These are phyloP conservation scores for Helicolenus hilgendorfi DNA, from an alignment of 2,797 vertebrate genomes.

Conservation along the genomic window DNA sequence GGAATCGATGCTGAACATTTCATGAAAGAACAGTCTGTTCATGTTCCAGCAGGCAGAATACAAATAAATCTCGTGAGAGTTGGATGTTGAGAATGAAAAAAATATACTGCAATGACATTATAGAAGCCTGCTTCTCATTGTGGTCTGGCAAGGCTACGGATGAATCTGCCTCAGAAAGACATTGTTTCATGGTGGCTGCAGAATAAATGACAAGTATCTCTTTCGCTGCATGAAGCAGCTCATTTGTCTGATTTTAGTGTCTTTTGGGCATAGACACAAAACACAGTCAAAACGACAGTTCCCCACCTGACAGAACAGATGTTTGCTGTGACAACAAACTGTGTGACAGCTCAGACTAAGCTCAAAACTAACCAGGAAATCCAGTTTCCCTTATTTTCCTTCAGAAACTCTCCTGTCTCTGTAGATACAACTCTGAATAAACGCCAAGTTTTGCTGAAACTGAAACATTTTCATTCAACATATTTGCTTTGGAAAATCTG, in stretches of 20 bases:
- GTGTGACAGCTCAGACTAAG: background rate
- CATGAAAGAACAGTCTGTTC: background rate
- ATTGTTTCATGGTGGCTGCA: background rate
- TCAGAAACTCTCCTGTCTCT: background rate
- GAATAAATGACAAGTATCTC: background rate
- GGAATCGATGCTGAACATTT: background rate
- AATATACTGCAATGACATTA: background rate
- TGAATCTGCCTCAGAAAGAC: background rate
- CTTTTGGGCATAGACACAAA: background rate
- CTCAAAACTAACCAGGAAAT: constrained; percentile 38
- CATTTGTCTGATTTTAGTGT: background rate
- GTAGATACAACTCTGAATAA: background rate
- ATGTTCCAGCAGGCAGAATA: background rate
- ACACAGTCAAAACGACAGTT: background rate
- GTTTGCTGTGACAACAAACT: constrained; percentile 32
- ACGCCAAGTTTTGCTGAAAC: background rate
- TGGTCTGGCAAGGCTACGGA: background rate
- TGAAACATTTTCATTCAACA: constrained; percentile 1
- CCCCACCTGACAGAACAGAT: background rate
- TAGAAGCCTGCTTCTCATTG: background rate
- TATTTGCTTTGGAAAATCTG: background rate
- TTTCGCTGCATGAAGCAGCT: background rate
- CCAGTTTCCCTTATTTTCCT: constrained; percentile 12
- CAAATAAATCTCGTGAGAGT: background rate
- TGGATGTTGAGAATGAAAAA: background rate